Percentiles rank a stretch among this genome's conserved stretches.
Evolutionary conservation across 1,140 invertebrate genomes (phyloP).

Genomic region (Euwallacea fornicatus): DNA sequence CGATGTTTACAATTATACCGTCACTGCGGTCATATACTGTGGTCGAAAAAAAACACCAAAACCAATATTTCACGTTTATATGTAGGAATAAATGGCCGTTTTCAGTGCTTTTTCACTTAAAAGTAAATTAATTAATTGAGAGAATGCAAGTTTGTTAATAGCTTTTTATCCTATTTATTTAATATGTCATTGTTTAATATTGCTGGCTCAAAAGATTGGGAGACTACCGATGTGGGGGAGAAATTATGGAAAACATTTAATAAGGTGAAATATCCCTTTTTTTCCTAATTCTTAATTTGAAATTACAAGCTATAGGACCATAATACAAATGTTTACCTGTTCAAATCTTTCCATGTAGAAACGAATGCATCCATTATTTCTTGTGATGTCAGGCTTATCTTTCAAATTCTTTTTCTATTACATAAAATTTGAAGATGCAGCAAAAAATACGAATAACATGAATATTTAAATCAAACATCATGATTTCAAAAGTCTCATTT

Average conservation of each 20-base stretch:
- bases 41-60: too few relatives aligned
- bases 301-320: neutral
- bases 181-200: conserved; percentile 18
- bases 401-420: neutral
- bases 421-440: neutral
- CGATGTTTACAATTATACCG: too few relatives aligned
- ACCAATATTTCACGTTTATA: too few relatives aligned
- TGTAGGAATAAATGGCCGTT: too few relatives aligned
- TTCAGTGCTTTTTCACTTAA: too few relatives aligned
- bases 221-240: neutral
- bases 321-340: too few relatives aligned
- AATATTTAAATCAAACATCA: neutral
- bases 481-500: neutral
- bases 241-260: conserved; percentile 16
- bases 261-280: conserved; percentile 2
- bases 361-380: neutral
- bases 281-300: neutral
- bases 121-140: too few relatives aligned
- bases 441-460: neutral
- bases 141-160: too few relatives aligned
- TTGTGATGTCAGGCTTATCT: neutral
- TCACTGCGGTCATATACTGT: too few relatives aligned
- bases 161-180: too few relatives aligned
- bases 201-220: conserved; percentile 13
- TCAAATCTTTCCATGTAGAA: neutral